Conservation (phyloP, 1,140 invertebrate species). For the Heliconius melpomene region DNA sequence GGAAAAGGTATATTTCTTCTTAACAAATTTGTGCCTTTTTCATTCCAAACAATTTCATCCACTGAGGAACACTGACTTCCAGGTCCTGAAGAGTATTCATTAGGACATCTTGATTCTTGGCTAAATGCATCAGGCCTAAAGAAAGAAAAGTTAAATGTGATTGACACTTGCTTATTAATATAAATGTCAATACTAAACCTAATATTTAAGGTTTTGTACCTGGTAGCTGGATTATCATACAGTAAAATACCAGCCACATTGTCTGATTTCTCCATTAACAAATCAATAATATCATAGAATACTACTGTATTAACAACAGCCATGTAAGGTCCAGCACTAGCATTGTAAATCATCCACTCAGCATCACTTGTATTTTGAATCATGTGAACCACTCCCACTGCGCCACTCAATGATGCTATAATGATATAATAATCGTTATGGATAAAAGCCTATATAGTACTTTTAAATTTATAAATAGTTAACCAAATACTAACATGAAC, state of each 20-base stretch:
- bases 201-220: conserved; percentile 43
- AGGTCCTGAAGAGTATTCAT: conserved; percentile 85
- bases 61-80: conserved; percentile 65
- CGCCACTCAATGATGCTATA: conserved; percentile 82
- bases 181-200: background rate
- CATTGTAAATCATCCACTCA: conserved; percentile 86
- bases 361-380: conserved; percentile 84
- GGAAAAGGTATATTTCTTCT: conserved; percentile 91
- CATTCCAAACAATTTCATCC: conserved; percentile 87
- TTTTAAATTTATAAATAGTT: background rate
- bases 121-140: conserved; percentile 80
- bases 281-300: conserved; percentile 82
- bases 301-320: conserved; percentile 84
- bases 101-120: conserved; percentile 92
- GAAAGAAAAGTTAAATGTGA: conserved; percentile 3
- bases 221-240: conserved; percentile 73
- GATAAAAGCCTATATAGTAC: background rate
- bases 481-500: conserved; percentile 87
- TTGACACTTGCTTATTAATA: background rate
- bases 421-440: conserved; percentile 21
- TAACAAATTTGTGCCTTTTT: conserved; percentile 86
- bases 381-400: conserved; percentile 92
- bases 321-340: conserved; percentile 87
- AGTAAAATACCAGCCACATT: conserved; percentile 82
- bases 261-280: conserved; percentile 73